Base-by-base conservation (phyloP, 2,113 vertebrate genomes). In the Stegastes partitus region DNA sequence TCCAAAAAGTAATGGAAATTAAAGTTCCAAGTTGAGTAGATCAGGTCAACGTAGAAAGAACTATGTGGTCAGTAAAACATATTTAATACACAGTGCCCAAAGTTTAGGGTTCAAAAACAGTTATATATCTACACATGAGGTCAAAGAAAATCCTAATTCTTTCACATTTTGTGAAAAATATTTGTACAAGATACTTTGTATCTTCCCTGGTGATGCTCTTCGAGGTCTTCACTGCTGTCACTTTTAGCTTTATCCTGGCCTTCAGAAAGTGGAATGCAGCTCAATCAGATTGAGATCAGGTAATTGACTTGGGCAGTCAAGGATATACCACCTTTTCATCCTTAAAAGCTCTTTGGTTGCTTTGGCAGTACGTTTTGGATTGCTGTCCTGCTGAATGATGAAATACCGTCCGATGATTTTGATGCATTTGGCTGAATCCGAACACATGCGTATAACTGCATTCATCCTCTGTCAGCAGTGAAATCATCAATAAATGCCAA, bases 401-500 rank as follows among this genome's bases (percentile, higher is more conserved):
- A 74, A 67, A 80, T 44, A 37, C 16, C 11, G 18, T 66, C 61
- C 34, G 58, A 44, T 1, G 12, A 72, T 57, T 23, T 47, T 45
- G 55, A 9, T 65, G 77, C 53, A 44, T 72, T 58, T 71, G 28
- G 45, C 51, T 15, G 44, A 50, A 64, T 69, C 45, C 47, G 49
- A 39, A n/a, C 47, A 54, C 34, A 72, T 3, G 25, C 34, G 28
- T 64, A 25, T 39, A 65, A 23, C 51, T 23, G 54, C 15, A 51
- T 72, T 72, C 58, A 78, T 26, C 34, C 68, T 45, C 61, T 57
- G 54, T 57, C 61, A 51, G 45, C 44, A 66, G 61, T 14, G 55
- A 72, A 54, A 51, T 61, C 37, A 50, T 81, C 66, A 57, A 74
- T 74, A 61, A 68, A 47, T 54, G 58, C 44, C 50, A 31, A 23